Conservation (phyloP, 2,797 vertebrate genomes). For the Protonibea diacanthus region DNA sequence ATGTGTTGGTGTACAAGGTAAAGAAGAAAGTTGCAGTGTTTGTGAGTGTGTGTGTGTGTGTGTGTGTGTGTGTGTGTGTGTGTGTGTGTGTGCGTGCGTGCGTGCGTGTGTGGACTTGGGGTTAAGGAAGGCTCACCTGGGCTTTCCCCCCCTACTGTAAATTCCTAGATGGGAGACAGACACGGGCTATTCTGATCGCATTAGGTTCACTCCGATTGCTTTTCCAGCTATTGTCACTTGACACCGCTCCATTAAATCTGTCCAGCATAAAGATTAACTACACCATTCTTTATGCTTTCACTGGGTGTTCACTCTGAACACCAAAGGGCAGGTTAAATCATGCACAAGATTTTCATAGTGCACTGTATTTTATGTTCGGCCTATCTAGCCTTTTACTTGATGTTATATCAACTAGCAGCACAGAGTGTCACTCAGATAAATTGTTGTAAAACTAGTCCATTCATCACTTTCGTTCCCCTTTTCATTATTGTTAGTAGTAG, state of each 20-base stretch:
- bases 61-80: background rate
- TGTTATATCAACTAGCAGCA: conserved; percentile 54
- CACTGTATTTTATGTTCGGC: conserved; percentile 58
- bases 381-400: conserved; percentile 51
- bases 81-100: background rate
- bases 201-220: conserved; percentile 84
- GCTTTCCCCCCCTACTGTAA: conserved; percentile 64
- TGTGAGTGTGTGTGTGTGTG: conserved; percentile 5
- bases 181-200: conserved; percentile 69
- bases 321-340: conserved; percentile 77
- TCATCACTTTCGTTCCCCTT: conserved; percentile 34
- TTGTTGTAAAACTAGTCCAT: conserved; percentile 34
- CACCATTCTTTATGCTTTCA: conserved; percentile 79
- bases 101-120: background rate
- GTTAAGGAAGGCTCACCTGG: conserved; percentile 64
- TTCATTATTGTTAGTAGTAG: conserved; percentile 12
- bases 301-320: conserved; percentile 59
- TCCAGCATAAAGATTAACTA: conserved; percentile 86
- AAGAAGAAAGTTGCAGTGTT: background rate
- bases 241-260: conserved; percentile 90
- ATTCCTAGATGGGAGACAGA: conserved; percentile 69
- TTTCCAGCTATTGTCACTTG: conserved; percentile 88
- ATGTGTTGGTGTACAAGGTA: background rate
- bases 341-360: conserved; percentile 60
- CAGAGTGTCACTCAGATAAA: conserved; percentile 41